A percentile compares a stretch with the other conserved stretches of the same genome.
phyloP scores from a whole-genome alignment of 2,888 invertebrate species.

The Malacosoma neustria region DNA sequence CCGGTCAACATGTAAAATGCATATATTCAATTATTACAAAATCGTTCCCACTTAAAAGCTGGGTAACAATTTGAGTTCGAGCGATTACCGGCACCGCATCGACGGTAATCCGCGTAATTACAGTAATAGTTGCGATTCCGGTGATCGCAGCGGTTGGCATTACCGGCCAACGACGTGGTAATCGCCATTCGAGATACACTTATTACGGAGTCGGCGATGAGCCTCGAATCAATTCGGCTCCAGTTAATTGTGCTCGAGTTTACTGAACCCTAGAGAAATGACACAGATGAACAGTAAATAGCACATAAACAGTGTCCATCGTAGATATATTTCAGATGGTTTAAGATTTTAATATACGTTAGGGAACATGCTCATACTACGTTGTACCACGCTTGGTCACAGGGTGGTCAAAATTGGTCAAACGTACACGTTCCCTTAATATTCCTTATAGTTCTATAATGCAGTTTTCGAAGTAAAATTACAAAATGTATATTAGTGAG shows the following conservation, averaged over 20 bases:
- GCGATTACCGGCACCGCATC: constrained; percentile 5
- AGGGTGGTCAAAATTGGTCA: too few species aligned
- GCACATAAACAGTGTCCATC: too few species aligned
- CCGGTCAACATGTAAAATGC: background rate
- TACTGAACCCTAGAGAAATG: too few species aligned
- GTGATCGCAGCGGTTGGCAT: background rate
- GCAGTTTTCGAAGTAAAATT: too few species aligned
- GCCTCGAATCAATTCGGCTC: background rate
- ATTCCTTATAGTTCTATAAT: too few species aligned
- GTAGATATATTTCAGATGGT: too few species aligned
- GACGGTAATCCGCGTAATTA: constrained; percentile 26
- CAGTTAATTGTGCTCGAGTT: background rate
- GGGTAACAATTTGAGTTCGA: background rate
- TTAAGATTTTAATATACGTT: too few species aligned
- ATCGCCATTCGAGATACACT: background rate
- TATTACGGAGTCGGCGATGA: background rate
- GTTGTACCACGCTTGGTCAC: too few species aligned
- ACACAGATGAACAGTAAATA: too few species aligned
- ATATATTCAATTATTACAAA: background rate
- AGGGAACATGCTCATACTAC: too few species aligned
- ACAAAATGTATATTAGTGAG: too few species aligned
- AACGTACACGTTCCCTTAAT: too few species aligned
- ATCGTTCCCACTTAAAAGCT: background rate
- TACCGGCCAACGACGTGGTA: background rate
- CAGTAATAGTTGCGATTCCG: constrained; percentile 15